phyloP scores from a whole-genome alignment of 23 tunicate species.

The Halocynthia roretzi region DNA sequence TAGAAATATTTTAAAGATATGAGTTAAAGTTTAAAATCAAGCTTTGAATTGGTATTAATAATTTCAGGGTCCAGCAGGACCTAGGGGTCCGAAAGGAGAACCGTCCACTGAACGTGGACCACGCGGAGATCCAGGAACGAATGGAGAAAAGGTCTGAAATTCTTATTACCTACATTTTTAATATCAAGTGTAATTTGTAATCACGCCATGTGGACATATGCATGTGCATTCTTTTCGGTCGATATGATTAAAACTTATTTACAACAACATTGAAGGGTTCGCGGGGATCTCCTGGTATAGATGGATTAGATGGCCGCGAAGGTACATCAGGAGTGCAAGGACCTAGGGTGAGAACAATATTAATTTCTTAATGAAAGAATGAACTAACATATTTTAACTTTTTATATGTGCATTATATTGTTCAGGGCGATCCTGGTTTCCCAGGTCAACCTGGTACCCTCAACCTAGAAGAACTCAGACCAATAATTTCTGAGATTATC shows the following conservation, averaged over 20 bases:
- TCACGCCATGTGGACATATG: neutral
- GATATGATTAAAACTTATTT: no score
- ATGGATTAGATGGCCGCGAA: slow-evolving; percentile 59
- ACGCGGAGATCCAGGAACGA: slow-evolving; percentile 42
- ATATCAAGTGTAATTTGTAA: neutral
- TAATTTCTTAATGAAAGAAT: no score
- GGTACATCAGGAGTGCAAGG: slow-evolving; percentile 67
- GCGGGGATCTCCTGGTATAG: slow-evolving; percentile 40
- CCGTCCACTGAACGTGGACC: slow-evolving; percentile 40
- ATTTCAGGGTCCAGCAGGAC: slow-evolving; percentile 2
- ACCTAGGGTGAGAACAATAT: slow-evolving; percentile 40
- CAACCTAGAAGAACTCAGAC: slow-evolving; percentile 31
- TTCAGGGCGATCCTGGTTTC: slow-evolving; percentile 55
- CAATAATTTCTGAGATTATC: slow-evolving; percentile 42
- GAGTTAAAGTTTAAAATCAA: no score
- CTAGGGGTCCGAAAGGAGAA: slow-evolving; percentile 69
- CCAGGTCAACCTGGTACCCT: slow-evolving; percentile 31
- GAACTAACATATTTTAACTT: neutral
- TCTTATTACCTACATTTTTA: neutral
- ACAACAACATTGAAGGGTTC: slow-evolving; percentile 32
- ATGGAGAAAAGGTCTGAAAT: slow-evolving; percentile 43
- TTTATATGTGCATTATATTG: neutral
- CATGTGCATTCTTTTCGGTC: no score
- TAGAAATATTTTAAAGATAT: no score
- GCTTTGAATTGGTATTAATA: no score